phyloP scores from a whole-genome alignment of 1,140 invertebrate genomes.

The Aphidius ervi region DNA sequence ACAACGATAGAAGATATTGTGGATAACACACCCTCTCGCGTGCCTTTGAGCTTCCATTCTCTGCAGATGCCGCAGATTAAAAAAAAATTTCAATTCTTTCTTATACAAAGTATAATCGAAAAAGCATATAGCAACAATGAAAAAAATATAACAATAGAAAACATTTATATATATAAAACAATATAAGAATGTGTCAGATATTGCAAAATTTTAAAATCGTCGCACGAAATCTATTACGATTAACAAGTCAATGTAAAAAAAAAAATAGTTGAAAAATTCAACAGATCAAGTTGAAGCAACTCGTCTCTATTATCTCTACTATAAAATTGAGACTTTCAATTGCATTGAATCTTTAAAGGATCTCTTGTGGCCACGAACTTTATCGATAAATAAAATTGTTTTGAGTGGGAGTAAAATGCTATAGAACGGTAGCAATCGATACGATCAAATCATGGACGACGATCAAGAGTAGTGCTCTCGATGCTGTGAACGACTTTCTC shows the following conservation, averaged over 20 bases:
- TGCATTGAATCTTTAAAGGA: no score
- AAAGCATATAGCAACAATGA: no score
- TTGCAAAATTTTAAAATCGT: neutral
- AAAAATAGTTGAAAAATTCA: neutral
- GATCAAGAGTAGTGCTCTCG: constrained; percentile 18
- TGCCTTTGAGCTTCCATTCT: constrained; percentile 24
- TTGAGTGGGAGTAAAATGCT: constrained; percentile 1
- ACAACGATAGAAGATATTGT: constrained; percentile 20
- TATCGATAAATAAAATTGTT: neutral
- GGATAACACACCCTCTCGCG: constrained; percentile 29
- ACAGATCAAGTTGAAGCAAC: neutral
- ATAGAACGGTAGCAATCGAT: constrained; percentile 29
- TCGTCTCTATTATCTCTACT: constrained; percentile 19
- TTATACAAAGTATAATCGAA: neutral
- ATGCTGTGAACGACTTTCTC: constrained; percentile 15
- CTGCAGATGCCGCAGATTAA: constrained; percentile 36
- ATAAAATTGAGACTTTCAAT: no score
- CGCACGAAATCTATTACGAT: constrained; percentile 20
- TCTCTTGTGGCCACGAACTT: neutral
- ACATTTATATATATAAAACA: no score
- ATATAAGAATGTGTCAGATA: no score
- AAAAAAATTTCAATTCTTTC: neutral
- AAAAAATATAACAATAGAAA: no score
- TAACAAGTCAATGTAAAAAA: neutral
- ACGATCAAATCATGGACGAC: constrained; percentile 24